phyloP scores from a whole-genome alignment of 1,140 invertebrate species.

The Macrocentrus cingulum region DNA sequence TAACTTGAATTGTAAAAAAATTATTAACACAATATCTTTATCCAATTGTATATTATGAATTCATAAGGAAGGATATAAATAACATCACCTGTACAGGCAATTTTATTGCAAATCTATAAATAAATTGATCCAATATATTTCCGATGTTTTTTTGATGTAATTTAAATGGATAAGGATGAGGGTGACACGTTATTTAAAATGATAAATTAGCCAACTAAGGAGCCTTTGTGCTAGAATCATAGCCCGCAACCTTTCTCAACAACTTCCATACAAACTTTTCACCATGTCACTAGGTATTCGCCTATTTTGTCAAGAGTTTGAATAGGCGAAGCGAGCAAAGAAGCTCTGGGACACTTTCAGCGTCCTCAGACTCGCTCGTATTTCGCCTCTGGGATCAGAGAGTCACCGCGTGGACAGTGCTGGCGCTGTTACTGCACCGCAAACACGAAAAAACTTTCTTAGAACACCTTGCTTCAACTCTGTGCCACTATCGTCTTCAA shows the following conservation, averaged over 20 bases:
- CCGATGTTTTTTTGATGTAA: not conserved
- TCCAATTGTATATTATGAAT: no score
- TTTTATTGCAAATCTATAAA: slow-evolving; percentile 39
- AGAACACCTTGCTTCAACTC: slow-evolving; percentile 3
- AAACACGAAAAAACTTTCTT: slow-evolving; percentile 9
- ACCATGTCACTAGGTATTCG: slow-evolving; percentile 27
- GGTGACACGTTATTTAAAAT: not conserved
- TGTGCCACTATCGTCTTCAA: not conserved
- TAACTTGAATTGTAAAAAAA: no score
- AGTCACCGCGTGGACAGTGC: slow-evolving; percentile 1
- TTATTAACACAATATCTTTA: no score
- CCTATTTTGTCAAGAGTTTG: slow-evolving; percentile 19
- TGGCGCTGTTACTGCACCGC: slow-evolving; percentile 8
- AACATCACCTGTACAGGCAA: slow-evolving; percentile 36
- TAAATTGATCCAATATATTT: slow-evolving; percentile 28
- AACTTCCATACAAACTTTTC: slow-evolving; percentile 6
- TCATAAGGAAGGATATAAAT: not conserved
- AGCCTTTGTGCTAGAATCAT: no score
- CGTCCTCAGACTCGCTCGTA: slow-evolving; percentile 12
- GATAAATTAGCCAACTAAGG: not conserved
- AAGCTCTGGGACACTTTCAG: slow-evolving; percentile 8
- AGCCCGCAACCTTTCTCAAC: not conserved
- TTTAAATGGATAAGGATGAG: not conserved
- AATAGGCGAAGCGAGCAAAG: slow-evolving; percentile 9
- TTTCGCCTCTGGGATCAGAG: slow-evolving; percentile 1